Evolutionary conservation across 2,797 vertebrate species (phyloP).

Genomic region (Leptodactylus fallax): DNA sequence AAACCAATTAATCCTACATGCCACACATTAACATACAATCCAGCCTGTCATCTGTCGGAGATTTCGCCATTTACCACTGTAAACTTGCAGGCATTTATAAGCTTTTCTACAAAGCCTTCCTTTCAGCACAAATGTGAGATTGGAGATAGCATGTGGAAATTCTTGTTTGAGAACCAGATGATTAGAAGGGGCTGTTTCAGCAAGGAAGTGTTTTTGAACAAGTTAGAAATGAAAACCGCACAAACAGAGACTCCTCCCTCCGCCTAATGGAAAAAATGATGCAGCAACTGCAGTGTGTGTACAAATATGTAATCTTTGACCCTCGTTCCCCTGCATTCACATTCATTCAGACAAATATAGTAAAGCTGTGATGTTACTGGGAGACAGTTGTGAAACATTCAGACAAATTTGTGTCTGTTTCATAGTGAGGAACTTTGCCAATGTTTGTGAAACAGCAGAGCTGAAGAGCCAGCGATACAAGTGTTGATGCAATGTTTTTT

Average conservation of each 20-base stretch:
- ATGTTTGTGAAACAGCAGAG: neutral
- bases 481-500: no score
- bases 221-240: slow-evolving; percentile 71
- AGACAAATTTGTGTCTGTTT: slow-evolving; percentile 58
- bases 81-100: neutral
- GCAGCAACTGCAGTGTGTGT: slow-evolving; percentile 84
- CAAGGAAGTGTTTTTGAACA: slow-evolving; percentile 65
- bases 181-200: slow-evolving; percentile 42
- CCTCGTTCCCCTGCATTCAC: slow-evolving; percentile 75
- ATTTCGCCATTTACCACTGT: neutral
- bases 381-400: slow-evolving; percentile 66
- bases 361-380: slow-evolving; percentile 70
- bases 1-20: neutral
- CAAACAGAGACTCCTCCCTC: slow-evolving; percentile 74
- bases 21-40: neutral
- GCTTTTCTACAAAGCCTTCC: neutral
- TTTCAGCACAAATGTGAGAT: slow-evolving; percentile 7
- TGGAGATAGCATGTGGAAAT: slow-evolving; percentile 22
- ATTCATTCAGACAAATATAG: slow-evolving; percentile 83
- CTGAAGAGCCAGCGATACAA: neutral
- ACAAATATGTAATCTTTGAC: slow-evolving; percentile 87
- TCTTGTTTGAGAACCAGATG: slow-evolving; percentile 20
- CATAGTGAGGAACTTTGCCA: slow-evolving; percentile 57
- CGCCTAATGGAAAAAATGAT: slow-evolving; percentile 88
- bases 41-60: neutral